A percentile compares a stretch with the other conserved stretches of the same genome.
phyloP scores from a whole-genome alignment of 1,140 invertebrate genomes.

The Lordiphosa mommai region DNA sequence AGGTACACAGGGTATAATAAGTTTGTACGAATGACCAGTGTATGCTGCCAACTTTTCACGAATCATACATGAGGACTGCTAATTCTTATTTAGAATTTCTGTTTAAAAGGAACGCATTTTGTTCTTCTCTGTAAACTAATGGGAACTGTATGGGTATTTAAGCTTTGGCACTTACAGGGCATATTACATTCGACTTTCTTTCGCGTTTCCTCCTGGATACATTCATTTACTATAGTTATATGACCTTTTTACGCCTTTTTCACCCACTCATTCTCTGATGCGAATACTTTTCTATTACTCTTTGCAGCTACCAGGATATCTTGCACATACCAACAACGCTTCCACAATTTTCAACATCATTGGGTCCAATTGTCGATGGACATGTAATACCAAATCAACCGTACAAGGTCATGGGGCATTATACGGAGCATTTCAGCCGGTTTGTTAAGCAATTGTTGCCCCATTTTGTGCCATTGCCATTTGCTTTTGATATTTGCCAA shows the following conservation, averaged over 20 bases:
- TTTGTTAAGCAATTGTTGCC: constrained; percentile 71
- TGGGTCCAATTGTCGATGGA: constrained; percentile 91
- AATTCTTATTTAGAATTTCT: no score
- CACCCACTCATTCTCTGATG: constrained; percentile 20
- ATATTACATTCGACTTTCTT: background rate
- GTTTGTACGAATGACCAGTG: no score
- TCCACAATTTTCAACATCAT: constrained; percentile 85
- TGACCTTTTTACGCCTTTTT: constrained; percentile 63
- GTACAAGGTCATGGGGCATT: constrained; percentile 85
- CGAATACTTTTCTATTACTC: constrained; percentile 46
- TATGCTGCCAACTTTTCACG: no score
- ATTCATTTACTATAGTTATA: constrained; percentile 46
- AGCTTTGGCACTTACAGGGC: no score
- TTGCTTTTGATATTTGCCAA: constrained; percentile 11
- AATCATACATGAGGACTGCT: no score
- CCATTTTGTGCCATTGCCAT: constrained; percentile 15
- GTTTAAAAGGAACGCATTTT: no score
- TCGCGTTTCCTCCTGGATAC: constrained; percentile 1
- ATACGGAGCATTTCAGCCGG: constrained; percentile 85
- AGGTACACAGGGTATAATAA: no score
- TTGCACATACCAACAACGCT: constrained; percentile 84
- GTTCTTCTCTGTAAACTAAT: no score
- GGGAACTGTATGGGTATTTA: no score
- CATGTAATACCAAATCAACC: constrained; percentile 90
- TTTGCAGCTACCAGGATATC: constrained; percentile 85